These are phyloP conservation scores for Ridgeia piscesae DNA, from an alignment of 1,140 invertebrate genomes.

Conservation along the genomic window DNA sequence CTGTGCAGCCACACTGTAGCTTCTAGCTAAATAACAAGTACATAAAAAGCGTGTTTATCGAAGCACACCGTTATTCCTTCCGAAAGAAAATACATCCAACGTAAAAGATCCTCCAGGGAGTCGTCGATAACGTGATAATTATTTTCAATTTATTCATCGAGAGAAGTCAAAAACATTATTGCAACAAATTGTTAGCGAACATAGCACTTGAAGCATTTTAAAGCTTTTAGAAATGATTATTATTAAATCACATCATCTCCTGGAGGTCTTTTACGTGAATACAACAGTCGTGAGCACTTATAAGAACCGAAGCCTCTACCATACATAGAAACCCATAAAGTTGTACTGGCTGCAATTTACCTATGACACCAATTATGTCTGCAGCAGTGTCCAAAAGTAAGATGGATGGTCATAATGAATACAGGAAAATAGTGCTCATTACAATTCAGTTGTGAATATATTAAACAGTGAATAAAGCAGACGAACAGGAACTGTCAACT, in stretches of 20 bases:
- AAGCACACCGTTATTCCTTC: background rate
- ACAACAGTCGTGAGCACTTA: background rate
- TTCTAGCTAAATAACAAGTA: background rate
- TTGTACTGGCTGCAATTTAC: background rate
- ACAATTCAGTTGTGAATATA: background rate
- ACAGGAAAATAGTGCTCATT: background rate
- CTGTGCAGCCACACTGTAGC: background rate
- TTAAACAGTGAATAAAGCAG: background rate
- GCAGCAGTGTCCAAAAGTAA: background rate
- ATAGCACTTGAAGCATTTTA: too few species aligned
- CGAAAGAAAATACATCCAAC: background rate
- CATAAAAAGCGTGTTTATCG: background rate
- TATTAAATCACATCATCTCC: background rate
- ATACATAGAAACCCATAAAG: background rate
- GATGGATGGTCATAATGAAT: background rate
- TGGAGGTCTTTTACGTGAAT: background rate
- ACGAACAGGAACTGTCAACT: background rate
- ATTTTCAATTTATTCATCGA: background rate
- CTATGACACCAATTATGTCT: constrained; percentile 5
- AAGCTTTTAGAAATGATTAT: background rate
- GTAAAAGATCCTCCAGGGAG: background rate
- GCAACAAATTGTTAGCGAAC: too few species aligned
- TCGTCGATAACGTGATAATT: background rate
- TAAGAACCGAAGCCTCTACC: background rate
- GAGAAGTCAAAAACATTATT: background rate